Evolutionary conservation across 1,140 invertebrate genomes (phyloP), one percentile per base, ranked within the genome.

Genomic region (Drosophila sulfurigaster): DNA sequence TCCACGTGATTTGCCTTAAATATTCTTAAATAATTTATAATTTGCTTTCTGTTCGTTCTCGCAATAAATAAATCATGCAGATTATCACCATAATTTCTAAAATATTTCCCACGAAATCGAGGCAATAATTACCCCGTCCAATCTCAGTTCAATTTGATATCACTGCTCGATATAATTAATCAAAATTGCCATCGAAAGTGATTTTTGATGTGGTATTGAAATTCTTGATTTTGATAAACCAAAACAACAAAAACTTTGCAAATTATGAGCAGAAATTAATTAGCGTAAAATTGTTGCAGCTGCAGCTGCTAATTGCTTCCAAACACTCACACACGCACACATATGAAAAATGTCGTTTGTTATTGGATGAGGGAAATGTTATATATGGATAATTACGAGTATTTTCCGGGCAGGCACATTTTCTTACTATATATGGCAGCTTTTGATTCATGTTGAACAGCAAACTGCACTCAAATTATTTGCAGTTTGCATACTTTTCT

Each of bases 401-500:
- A 49, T 35, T 35, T 60, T 46, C 41, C 28, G 15, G 66, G 4
- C 32, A 45, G 32, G 20, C n/a, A 20, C 20, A 30, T 41, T 52
- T 64, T 32, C 8, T 62, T 65, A 57, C 28, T 35, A 46, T 54
- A 57, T 68, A 49, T 35, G 13, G 5, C 11, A 13, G 7, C 52
- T 52, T 20, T 71, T 72, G 52, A 65, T 71, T 58, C 68, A 65
- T 64, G 48, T 28, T 58, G 60, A 58, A 76, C 77, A 80, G 35
- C 52, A 76, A 83, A 82, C 63, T 80, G 81, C 81, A 83, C 77
- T 83, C 81, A 80, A 80, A 74, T 69, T 69, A 72, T 74, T 69
- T 78, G 71, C 63, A 75, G 60, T 65, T 79, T 59, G 41, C 60
- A 63, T 65, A 66, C 51, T 41, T 49, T 59, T 43, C 54, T 43